Evolutionary conservation across 2,888 invertebrate species (phyloP).

Genomic region (Polylopha cassiicola): DNA sequence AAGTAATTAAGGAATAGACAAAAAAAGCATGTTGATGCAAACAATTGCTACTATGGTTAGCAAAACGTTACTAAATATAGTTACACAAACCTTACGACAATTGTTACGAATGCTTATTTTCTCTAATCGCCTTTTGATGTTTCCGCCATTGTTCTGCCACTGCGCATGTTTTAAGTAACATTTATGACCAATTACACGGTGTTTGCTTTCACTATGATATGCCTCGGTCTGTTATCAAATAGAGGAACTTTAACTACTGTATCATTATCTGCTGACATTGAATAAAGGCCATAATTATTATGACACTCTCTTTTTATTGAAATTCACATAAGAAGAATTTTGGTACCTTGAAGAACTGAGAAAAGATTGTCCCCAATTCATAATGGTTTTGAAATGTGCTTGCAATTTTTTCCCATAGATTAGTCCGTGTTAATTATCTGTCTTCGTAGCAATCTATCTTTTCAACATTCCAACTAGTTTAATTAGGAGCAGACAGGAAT

Average conservation of each 20-base stretch:
- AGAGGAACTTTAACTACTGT: background rate
- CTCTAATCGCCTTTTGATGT: conserved; percentile 62
- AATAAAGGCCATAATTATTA: conserved; percentile 1
- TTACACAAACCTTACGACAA: conserved; percentile 48
- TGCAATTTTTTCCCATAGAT: background rate
- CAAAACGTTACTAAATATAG: conserved; percentile 45
- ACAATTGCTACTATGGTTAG: conserved; percentile 31
- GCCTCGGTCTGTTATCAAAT: conserved; percentile 23
- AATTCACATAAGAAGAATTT: no score
- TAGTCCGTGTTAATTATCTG: background rate
- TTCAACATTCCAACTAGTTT: conserved; percentile 42
- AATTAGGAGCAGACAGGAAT: conserved; percentile 62
- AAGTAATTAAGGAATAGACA: no score
- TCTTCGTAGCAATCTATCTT: conserved; percentile 37
- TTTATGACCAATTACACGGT: conserved; percentile 48
- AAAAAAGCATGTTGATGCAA: conserved; percentile 12
- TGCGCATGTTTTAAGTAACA: conserved; percentile 46
- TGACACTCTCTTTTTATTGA: no score
- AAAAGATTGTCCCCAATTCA: no score
- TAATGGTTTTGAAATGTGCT: no score
- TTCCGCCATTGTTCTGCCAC: conserved; percentile 47
- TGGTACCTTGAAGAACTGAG: no score
- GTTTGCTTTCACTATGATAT: conserved; percentile 52
- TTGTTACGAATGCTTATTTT: conserved; percentile 46
- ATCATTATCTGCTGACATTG: no score